Percentiles rank a stretch among this genome's conserved stretches.
Evolutionary conservation across 1,140 invertebrate genomes (phyloP).

Genomic region (Drosophila arawakana): DNA sequence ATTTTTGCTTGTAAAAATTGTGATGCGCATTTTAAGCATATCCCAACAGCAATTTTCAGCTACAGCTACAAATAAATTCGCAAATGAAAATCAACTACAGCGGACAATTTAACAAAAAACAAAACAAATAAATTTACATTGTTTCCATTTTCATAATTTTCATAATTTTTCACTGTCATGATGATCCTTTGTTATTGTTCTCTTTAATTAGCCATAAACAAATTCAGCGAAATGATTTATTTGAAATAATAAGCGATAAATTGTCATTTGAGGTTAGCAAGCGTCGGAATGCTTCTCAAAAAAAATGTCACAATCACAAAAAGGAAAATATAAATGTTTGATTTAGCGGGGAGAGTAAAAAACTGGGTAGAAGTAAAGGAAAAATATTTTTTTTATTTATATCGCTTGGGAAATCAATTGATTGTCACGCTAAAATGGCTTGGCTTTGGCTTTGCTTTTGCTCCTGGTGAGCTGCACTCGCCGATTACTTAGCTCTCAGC

Average conservation of each 20-base stretch:
- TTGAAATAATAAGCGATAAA: conserved; percentile 21
- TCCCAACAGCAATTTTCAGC: background rate
- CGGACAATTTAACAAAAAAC: conserved; percentile 11
- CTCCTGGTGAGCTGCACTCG: conserved; percentile 16
- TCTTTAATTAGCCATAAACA: conserved; percentile 32
- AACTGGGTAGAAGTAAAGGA: conserved; percentile 5
- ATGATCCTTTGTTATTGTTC: conserved; percentile 2
- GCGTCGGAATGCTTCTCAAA: conserved; percentile 4
- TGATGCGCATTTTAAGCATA: conserved; percentile 8
- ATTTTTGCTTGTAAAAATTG: background rate
- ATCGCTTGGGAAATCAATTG: conserved; percentile 78
- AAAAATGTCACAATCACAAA: conserved; percentile 14
- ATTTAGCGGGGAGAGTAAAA: background rate
- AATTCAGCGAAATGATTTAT: conserved; percentile 43
- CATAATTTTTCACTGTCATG: background rate
- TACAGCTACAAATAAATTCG: conserved; percentile 10
- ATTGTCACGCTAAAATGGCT: conserved; percentile 77
- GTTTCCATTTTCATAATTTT: background rate
- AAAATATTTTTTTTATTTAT: conserved; percentile 41
- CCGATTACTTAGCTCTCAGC: conserved; percentile 52
- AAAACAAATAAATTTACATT: conserved; percentile 17
- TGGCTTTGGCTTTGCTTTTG: conserved; percentile 46
- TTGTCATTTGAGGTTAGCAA: conserved; percentile 46
- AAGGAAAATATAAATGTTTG: background rate
- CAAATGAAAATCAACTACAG: conserved; percentile 25